Percentiles rank a stretch among this genome's conserved stretches.
phyloP scores from a whole-genome alignment of 2,888 invertebrate genomes.

The Prostheceraeus crozeri region DNA sequence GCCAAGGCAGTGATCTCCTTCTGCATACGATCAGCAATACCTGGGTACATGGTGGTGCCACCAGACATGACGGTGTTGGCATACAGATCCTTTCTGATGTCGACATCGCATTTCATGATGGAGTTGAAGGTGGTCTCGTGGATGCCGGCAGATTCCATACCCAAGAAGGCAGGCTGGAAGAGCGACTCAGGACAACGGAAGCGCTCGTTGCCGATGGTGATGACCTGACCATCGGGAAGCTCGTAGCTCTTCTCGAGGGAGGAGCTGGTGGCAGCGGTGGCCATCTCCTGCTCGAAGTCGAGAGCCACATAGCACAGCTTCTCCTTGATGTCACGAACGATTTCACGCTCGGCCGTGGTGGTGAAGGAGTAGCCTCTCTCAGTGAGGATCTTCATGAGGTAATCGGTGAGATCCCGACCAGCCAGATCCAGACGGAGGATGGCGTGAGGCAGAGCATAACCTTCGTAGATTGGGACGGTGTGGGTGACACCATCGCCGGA shows the following conservation, averaged over 20 bases:
- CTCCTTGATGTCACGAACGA: conserved; percentile 63
- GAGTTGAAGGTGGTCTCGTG: conserved; percentile 55
- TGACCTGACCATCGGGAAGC: conserved; percentile 53
- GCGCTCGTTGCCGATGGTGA: conserved; percentile 54
- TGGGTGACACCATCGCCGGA: conserved; percentile 85
- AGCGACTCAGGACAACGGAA: conserved; percentile 53
- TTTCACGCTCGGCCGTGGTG: conserved; percentile 61
- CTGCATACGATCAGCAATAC: conserved; percentile 94
- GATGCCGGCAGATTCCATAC: conserved; percentile 43
- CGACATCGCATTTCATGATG: conserved; percentile 55
- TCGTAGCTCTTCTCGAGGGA: conserved; percentile 54
- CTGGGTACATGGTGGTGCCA: conserved; percentile 91
- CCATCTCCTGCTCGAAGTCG: conserved; percentile 55
- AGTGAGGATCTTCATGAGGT: conserved; percentile 61
- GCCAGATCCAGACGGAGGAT: conserved; percentile 60
- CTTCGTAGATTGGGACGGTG: conserved; percentile 85
- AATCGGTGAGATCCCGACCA: conserved; percentile 61
- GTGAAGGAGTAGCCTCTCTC: conserved; percentile 46
- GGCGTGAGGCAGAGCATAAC: conserved; percentile 60
- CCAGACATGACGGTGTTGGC: conserved; percentile 70
- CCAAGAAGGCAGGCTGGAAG: conserved; percentile 54
- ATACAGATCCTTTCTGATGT: conserved; percentile 55
- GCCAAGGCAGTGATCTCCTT: conserved; percentile 84
- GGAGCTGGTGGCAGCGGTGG: conserved; percentile 49
- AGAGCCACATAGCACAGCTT: conserved; percentile 49